Evolutionary conservation across 2,888 invertebrate genomes (phyloP), one percentile per base, ranked within the genome.

Genomic region (Drosophila leonis): DNA sequence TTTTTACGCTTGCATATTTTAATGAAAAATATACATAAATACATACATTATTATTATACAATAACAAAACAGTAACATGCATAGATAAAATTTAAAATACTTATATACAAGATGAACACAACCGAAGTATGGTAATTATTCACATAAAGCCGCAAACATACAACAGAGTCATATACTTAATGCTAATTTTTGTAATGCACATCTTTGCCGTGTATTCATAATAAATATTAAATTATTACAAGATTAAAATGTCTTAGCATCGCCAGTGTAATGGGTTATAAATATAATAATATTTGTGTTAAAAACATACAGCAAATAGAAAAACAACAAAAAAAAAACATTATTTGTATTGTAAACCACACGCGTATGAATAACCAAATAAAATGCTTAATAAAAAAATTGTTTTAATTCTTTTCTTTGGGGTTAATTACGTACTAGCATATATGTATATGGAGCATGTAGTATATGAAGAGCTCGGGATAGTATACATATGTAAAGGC

Each of bases 341-440:
- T 81, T 88, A 90, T 88, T 90, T 89, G 89, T 90, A 91, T 90
- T 92, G 87, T 89, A 89, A 91, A 82, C 80, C 86, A 90, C 91
- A 90, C 90, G 90, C 90, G 81, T 90, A 91, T 80, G 69, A 88
- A 75, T 82, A 87, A 81, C 88, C 82, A 77, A 91, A 83, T 91
- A 84, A 82, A 90, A 80, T 87, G 87, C 87, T 87, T 87, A 87
- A 76, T 75, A 81, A 71, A 82, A 78, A 59, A 20, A 29, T 12
- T 10, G 6, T 0, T 8, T 20, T 29, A 9, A 10, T 15, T 62
- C 35, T 61, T 61, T 48, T 57, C 4, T 48, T 33, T 15, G 13
- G 20, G 20, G 15, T 33, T 9, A 20, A 13, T 4, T 18, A 3
- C 4, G 9, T n/a, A 48, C 29, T 24, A 24, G n/a, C 1, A 27